These are phyloP conservation scores for Sepioteuthis lessoniana DNA, from an alignment of 2,888 invertebrate genomes.

Conservation along the genomic window DNA sequence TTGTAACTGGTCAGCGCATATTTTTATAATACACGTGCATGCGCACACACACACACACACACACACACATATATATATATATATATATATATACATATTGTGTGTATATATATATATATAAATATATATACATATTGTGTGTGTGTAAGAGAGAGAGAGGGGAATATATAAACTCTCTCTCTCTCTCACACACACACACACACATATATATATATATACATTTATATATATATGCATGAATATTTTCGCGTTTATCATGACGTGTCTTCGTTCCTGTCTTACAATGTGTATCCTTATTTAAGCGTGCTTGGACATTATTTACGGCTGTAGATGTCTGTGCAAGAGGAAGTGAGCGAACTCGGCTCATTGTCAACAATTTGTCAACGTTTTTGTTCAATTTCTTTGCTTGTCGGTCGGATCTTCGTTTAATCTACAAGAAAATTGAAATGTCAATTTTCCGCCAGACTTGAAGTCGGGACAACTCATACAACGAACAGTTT, in stretches of 20 bases:
- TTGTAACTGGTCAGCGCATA: too few species aligned
- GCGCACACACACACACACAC: too few species aligned
- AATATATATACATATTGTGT: too few species aligned
- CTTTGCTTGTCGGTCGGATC: too few species aligned
- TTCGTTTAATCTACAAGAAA: neutral
- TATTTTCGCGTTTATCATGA: neutral
- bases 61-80: neutral
- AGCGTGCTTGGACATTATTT: neutral
- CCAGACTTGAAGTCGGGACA: neutral
- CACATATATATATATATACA: neutral
- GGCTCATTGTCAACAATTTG: neutral
- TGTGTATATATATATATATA: too few species aligned
- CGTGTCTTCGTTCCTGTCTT: neutral
- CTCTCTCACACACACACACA: neutral
- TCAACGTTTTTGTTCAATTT: neutral
- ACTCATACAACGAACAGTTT: too few species aligned
- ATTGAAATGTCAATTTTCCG: slow-evolving; percentile 21
- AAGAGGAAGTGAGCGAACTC: neutral
- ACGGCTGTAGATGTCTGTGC: neutral
- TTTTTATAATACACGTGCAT: too few species aligned
- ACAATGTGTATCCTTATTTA: neutral
- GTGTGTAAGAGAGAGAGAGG: too few species aligned
- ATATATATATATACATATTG: neutral
- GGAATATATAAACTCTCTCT: too few species aligned
- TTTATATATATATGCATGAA: neutral